These are phyloP conservation scores for Tauraco erythrolophus DNA, from an alignment of 2,113 vertebrate species.

Conservation along the genomic window DNA sequence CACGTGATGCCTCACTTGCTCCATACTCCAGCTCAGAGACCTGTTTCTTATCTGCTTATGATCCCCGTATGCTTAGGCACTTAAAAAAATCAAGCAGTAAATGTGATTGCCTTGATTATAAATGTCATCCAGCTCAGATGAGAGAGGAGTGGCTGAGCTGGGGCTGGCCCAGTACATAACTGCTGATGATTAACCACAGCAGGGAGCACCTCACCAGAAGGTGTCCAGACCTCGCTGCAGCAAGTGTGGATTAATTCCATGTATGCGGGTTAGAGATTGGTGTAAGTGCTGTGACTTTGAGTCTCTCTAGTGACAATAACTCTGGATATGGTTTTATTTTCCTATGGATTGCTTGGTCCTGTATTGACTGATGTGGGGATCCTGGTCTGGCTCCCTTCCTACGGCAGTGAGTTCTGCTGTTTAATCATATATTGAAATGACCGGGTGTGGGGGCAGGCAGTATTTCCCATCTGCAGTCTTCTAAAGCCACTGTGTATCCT, in stretches of 20 bases:
- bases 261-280: not conserved
- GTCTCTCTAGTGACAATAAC: not conserved
- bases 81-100: slow-evolving; percentile 13
- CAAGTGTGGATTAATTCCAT: not conserved
- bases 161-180: not conserved
- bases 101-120: slow-evolving; percentile 36
- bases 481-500: not conserved
- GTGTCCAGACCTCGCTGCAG: not conserved
- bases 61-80: not conserved
- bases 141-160: not conserved
- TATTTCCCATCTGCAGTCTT: not conserved
- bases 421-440: not conserved
- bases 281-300: not conserved
- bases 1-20: not conserved
- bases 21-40: not conserved
- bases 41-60: not conserved
- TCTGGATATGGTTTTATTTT: not conserved
- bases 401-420: not conserved
- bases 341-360: not conserved
- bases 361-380: not conserved
- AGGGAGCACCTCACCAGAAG: not conserved
- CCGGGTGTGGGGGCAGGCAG: too few relatives aligned
- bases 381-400: not conserved
- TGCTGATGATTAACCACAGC: not conserved
- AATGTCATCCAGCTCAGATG: not conserved